Evolutionary conservation across 2,797 vertebrate genomes (phyloP).

Genomic region (Enteromius fasciolatus): DNA sequence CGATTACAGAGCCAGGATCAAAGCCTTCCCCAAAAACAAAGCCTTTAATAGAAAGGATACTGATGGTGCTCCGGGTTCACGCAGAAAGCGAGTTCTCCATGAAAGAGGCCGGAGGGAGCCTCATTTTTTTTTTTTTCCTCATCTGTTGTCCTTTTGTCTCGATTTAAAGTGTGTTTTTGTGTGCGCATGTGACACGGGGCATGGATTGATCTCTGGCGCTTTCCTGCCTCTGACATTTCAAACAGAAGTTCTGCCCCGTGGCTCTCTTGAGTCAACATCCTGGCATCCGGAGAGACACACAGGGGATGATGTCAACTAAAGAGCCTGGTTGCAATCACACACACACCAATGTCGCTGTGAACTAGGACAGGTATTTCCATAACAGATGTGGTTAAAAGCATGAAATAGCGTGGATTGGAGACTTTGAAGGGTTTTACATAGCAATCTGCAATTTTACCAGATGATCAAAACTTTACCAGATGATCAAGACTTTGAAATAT

Average conservation of each 20-base stretch:
- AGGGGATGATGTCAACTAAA: conserved; percentile 54
- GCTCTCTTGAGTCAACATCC: conserved; percentile 54
- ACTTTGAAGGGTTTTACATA: not conserved
- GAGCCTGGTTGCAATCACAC: conserved; percentile 45
- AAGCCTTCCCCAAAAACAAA: not conserved
- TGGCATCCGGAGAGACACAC: conserved; percentile 47
- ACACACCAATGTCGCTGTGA: conserved; percentile 23
- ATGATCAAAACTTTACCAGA: conserved; percentile 22
- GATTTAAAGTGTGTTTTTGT: conserved; percentile 41
- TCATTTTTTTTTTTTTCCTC: not conserved
- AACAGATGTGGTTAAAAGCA: not conserved
- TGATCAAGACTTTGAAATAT: conserved; percentile 3
- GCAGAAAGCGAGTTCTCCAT: not conserved
- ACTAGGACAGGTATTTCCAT: conserved; percentile 29
- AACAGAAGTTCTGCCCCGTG: conserved; percentile 51
- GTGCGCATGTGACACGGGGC: conserved; percentile 24
- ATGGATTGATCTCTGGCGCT: conserved; percentile 48
- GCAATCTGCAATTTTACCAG: not conserved
- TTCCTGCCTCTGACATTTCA: conserved; percentile 57
- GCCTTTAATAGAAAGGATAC: not conserved
- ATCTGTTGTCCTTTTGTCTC: conserved; percentile 34
- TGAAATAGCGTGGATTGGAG: not conserved
- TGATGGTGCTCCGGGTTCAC: not conserved
- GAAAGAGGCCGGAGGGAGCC: conserved; percentile 26
- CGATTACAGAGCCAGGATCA: conserved; percentile 7